These are phyloP conservation scores for Thecocarcelia acutangulata DNA, from an alignment of 2,888 invertebrate genomes.

Conservation along the genomic window DNA sequence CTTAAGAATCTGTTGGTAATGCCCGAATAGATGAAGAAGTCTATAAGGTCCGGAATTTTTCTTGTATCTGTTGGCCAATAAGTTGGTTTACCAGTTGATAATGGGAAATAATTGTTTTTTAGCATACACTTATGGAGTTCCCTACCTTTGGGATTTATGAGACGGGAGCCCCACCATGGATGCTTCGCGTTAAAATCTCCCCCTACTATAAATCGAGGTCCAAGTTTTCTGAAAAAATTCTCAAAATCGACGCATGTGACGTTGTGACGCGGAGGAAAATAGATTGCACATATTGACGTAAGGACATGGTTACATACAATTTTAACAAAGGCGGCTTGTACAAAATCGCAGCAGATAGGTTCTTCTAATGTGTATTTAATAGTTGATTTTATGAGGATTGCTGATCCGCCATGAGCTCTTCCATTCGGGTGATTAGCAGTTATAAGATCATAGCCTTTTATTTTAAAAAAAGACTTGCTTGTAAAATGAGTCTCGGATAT, in stretches of 20 bases:
- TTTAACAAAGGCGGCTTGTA: constrained; percentile 52
- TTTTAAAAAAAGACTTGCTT: too few relatives aligned
- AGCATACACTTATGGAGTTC: constrained; percentile 58
- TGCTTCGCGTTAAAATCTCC: constrained; percentile 65
- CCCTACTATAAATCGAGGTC: constrained; percentile 47
- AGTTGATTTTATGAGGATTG: constrained; percentile 48
- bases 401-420: background rate
- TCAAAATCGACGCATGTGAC: constrained; percentile 1
- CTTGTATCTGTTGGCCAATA: constrained; percentile 54
- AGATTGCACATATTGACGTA: constrained; percentile 25
- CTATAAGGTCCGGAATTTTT: constrained; percentile 43
- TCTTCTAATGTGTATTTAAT: constrained; percentile 42
- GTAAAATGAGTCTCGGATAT: too few relatives aligned
- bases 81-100: constrained; percentile 60
- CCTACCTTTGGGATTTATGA: constrained; percentile 52
- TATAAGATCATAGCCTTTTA: constrained; percentile 7
- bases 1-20: too few relatives aligned
- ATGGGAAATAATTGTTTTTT: too few relatives aligned
- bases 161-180: constrained; percentile 53
- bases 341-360: background rate
- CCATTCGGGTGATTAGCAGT: background rate
- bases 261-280: constrained; percentile 48
- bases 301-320: constrained; percentile 11
- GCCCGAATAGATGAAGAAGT: constrained; percentile 27
- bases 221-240: constrained; percentile 26